phyloP scores from a whole-genome alignment of 2,797 vertebrate genomes.

The Linurgus olivaceus region DNA sequence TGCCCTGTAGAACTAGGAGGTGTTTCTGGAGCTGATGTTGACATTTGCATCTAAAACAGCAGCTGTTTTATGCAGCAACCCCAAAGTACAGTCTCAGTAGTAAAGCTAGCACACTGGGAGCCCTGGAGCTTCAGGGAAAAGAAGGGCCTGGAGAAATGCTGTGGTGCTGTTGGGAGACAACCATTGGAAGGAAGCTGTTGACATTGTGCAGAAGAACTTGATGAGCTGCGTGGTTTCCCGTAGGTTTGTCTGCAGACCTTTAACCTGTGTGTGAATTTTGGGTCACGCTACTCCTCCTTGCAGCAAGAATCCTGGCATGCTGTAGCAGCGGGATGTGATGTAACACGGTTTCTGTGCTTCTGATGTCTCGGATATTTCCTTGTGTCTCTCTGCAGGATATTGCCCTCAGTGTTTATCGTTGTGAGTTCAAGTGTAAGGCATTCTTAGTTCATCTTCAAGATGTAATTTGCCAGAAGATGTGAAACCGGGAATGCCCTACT shows the following conservation, averaged over 20 bases:
- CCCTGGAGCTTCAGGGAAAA: background rate
- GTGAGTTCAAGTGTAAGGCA: conserved; percentile 18
- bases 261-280: conserved; percentile 25
- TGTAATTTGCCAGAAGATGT: background rate
- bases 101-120: background rate
- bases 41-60: background rate
- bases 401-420: background rate
- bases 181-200: background rate
- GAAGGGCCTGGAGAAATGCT: background rate
- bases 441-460: background rate
- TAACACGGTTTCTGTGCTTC: conserved; percentile 16
- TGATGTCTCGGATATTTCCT: conserved; percentile 28
- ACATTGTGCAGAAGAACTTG: background rate
- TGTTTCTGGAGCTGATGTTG: background rate
- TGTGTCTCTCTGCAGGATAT: background rate
- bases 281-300: background rate
- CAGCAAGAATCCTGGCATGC: background rate
- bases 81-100: background rate
- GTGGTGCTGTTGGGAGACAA: background rate
- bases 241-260: conserved; percentile 40
- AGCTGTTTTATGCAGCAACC: background rate
- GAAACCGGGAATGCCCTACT: background rate
- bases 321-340: conserved; percentile 23
- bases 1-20: background rate
- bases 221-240: conserved; percentile 2